Evolutionary conservation across 2,888 invertebrate species (phyloP).

Genomic region (Tupiocoris notatus): DNA sequence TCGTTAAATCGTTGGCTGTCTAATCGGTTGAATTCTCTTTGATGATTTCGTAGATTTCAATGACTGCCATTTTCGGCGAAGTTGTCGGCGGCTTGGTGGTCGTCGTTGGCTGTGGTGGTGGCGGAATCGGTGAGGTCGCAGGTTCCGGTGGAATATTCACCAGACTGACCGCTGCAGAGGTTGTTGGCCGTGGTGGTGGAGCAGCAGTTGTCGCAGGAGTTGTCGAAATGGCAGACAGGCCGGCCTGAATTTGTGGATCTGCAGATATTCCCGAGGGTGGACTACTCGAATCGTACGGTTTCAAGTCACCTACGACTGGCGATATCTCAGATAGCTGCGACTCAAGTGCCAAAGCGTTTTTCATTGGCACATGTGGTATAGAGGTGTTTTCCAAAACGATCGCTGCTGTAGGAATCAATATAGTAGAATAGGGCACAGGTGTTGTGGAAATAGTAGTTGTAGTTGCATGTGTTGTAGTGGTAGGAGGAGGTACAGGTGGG

Average conservation of each 20-base stretch:
- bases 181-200: neutral
- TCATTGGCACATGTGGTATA: no score
- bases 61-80: neutral
- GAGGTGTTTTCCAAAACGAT: neutral
- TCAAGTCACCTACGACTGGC: no score
- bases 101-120: neutral
- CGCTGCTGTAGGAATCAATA: no score
- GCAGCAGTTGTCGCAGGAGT: neutral
- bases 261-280: neutral
- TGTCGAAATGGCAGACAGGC: neutral
- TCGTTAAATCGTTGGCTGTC: conserved; percentile 12
- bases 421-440: neutral
- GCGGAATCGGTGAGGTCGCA: neutral
- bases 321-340: no score
- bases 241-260: neutral
- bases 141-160: no score
- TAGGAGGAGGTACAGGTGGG: neutral
- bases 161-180: neutral
- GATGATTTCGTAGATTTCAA: conserved; percentile 8
- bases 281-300: neutral
- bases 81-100: neutral
- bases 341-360: no score
- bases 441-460: neutral
- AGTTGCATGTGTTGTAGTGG: neutral
- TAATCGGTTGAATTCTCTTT: conserved; percentile 12